Evolutionary conservation across 2,888 invertebrate species (phyloP), one percentile per base, ranked within the genome.

Genomic region (Ecliptopera silaceata): DNA sequence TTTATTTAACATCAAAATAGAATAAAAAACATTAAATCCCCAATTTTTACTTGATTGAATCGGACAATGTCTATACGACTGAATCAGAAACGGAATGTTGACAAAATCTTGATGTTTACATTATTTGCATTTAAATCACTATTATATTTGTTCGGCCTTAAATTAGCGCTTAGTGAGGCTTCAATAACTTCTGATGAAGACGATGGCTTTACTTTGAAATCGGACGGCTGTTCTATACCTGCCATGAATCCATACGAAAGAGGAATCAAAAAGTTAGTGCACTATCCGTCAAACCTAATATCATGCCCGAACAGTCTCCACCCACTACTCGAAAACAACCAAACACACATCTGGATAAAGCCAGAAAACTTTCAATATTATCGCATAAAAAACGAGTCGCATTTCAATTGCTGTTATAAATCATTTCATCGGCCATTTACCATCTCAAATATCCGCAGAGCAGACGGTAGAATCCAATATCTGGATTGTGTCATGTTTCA

Each of bases 201-300:
- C 29, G 61, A 69, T 18, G 62, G 58, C 39, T 92, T 86, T 61
- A 75, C 91, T 6, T 87, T 94, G 36, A 83, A 88, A 59, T 94
- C 93, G 4, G 75, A 84, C 56, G 94, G 94, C 17, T 95, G 95
- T 70, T 86, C 88, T 26, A 94, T 95, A 65, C 93, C 94, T 0
- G 85, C 87, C 12, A 79, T 94, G 71, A 86, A 92, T 57, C 87
- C 93, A 0, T 88, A 91, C 52, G 93, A 94, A 72, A 15, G n/a
- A 20, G 29, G 43, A 10, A 38, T 47, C 38, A 26, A 51, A 13
- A 44, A 47, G 8, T 38, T 57, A 29, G 22, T 43, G 0, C 43
- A 43, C 36, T 47, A 26, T 15, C 44, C 51, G 5, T 22, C 32
- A 12, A 15, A 52, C 44, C 32, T 47, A 3, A 20, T 13, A 13